These are phyloP conservation scores for Synanthedon tipuliformis DNA, from an alignment of 2,888 invertebrate genomes.

Conservation along the genomic window DNA sequence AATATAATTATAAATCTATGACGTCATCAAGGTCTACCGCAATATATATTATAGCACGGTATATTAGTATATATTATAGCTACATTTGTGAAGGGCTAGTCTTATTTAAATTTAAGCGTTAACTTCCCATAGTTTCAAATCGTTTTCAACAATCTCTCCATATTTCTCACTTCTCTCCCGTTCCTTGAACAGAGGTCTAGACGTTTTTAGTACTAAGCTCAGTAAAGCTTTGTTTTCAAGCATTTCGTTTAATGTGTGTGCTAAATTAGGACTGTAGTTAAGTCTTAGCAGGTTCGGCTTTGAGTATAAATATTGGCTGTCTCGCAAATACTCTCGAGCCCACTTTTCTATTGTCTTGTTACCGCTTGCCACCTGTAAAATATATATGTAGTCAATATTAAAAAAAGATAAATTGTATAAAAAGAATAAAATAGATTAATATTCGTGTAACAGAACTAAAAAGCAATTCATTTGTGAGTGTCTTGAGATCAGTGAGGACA, in stretches of 20 bases:
- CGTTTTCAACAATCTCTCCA: slow-evolving; percentile 87
- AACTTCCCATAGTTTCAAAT: slow-evolving; percentile 84
- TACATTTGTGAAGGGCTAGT: too few relatives aligned
- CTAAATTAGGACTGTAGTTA: slow-evolving; percentile 77
- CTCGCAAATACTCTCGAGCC: slow-evolving; percentile 76
- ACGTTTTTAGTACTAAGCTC: slow-evolving; percentile 78
- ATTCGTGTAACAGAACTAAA: too few relatives aligned
- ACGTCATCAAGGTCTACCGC: too few relatives aligned
- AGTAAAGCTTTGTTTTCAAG: slow-evolving; percentile 83
- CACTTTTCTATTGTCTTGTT: slow-evolving; percentile 80
- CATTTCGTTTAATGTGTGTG: slow-evolving; percentile 76
- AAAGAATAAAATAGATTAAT: too few relatives aligned
- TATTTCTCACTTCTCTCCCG: slow-evolving; percentile 77
- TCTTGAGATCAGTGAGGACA: too few relatives aligned
- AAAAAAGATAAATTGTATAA: too few relatives aligned
- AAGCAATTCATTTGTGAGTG: too few relatives aligned
- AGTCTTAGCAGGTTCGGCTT: slow-evolving; percentile 83
- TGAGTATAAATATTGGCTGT: slow-evolving; percentile 81
- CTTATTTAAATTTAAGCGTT: slow-evolving; percentile 23
- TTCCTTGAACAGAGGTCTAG: slow-evolving; percentile 81
- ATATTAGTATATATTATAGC: too few relatives aligned
- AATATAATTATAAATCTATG: too few relatives aligned
- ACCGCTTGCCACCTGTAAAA: slow-evolving; percentile 75
- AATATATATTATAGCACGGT: too few relatives aligned
- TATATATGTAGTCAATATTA: too few relatives aligned